Evolutionary conservation across 2,113 vertebrate genomes (phyloP), one percentile per base, ranked within the genome.

Genomic region (Varanus komodoensis): DNA sequence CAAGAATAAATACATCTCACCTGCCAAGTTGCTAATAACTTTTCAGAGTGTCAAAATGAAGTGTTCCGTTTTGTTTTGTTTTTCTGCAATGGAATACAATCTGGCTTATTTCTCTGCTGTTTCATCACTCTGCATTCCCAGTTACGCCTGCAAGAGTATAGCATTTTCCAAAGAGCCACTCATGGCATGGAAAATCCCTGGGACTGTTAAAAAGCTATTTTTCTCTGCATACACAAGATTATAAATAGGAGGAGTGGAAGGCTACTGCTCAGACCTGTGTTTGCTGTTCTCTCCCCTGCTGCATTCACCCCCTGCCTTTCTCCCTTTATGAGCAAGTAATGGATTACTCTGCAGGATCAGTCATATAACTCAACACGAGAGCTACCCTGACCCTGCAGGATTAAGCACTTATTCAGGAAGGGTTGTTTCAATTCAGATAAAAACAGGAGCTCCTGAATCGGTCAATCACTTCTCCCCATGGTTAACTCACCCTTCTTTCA

Each of bases 1-100:
- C 52, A 57, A 67, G 61, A 52, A 78, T 85, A 84, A 85, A 69
- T 50, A 79, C 64, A 78, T 89, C 82, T 68, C 74, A 84, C 44
- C 82, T 78, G 57, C 89, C 89, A 85, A 79, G 61, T 84, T 75
- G 74, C 75, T 85, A 79, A 78, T 89, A 89, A 84, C n/a, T 61
- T 78, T 77, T 79, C 67, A 34, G 44, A n/a, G 44, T 78, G 73
- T 77, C 82, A 89, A 89, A 84, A 89, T 34, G 50, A 34, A 27
- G 12, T 32, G 38, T 44, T 44, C 38, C 38, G 3, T 44, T 44
- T 44, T 44, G 38, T 44, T 44, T 44, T 44, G 38, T 44, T 44
- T 44, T 23, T 67, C 48, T 79, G 7, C 27, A 44, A 29, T 19
- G 68, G 15, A 54, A 78, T 85, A 48, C 17, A 7, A 27, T 68